phyloP scores from a whole-genome alignment of 2,113 vertebrate genomes.

The Saiga tatarica region DNA sequence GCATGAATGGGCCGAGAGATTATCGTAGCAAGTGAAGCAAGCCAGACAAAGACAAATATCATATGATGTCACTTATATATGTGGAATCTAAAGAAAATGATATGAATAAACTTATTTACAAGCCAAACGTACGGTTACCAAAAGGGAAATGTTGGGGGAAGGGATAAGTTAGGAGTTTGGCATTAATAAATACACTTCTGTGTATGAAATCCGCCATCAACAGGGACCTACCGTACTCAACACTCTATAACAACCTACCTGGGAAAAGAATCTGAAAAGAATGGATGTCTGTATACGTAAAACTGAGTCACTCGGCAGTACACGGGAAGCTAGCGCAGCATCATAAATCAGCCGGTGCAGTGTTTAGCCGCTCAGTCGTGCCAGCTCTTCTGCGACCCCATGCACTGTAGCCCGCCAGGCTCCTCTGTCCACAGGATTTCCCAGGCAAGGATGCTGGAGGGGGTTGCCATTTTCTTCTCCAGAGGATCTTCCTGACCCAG shows the following conservation, averaged over 20 bases:
- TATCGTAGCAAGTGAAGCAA: background rate
- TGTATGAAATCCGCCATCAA: background rate
- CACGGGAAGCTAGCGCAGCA: rapidly evolving
- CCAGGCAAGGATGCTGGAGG: background rate
- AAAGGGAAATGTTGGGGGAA: background rate
- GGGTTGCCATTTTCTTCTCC: background rate
- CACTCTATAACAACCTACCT: background rate
- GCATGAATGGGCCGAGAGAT: background rate
- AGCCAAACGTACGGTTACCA: background rate
- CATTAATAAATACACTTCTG: background rate
- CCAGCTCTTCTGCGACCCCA: background rate
- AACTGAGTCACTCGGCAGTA: rapidly evolving
- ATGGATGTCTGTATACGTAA: background rate
- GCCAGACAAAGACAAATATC: background rate
- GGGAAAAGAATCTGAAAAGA: background rate
- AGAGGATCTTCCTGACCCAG: background rate
- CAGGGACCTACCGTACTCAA: background rate
- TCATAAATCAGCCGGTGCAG: background rate
- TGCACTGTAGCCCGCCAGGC: background rate
- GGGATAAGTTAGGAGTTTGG: background rate
- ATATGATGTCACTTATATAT: background rate
- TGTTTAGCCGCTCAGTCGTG: rapidly evolving
- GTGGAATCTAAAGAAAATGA: background rate
- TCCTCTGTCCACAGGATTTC: background rate
- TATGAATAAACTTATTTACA: background rate